phyloP scores from a whole-genome alignment of 2,888 invertebrate species.

The Tachystola acroxantha region DNA sequence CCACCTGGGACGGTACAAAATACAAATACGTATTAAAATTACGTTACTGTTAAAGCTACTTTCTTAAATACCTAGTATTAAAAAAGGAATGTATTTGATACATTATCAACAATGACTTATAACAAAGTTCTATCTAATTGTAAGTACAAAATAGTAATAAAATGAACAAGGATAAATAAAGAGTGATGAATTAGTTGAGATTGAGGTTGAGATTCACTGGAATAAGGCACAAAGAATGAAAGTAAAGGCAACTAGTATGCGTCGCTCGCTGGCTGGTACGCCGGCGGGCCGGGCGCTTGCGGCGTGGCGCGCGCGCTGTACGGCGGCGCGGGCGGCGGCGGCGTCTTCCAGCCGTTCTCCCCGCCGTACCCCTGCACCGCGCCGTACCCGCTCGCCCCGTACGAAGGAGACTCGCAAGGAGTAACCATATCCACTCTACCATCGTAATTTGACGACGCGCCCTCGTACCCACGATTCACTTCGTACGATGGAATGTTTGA shows the following conservation, averaged over 20 bases:
- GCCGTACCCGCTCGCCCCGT: conserved; percentile 29
- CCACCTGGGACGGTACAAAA: too few relatives aligned
- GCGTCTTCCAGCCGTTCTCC: conserved; percentile 50
- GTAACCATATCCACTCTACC: conserved; percentile 37
- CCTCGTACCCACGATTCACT: conserved; percentile 38
- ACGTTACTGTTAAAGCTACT: conserved; percentile 8
- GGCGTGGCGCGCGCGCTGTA: conserved; percentile 60
- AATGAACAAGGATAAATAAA: conserved; percentile 1
- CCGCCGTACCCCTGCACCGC: conserved; percentile 24
- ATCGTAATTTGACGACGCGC: conserved; percentile 33
- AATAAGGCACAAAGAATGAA: conserved; percentile 26
- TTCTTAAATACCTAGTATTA: conserved; percentile 4
- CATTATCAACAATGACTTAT: conserved; percentile 32
- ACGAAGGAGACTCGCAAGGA: conserved; percentile 43
- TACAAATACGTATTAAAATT: background rate
- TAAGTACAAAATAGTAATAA: conserved; percentile 3
- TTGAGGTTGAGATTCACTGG: conserved; percentile 30
- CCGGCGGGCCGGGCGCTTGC: conserved; percentile 69
- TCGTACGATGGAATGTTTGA: conserved; percentile 37
- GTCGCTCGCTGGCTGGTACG: conserved; percentile 55
- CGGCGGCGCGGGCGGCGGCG: conserved; percentile 62
- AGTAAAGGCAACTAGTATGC: conserved; percentile 33
- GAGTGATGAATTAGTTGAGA: conserved; percentile 4
- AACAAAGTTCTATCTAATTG: conserved; percentile 4
- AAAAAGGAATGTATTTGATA: conserved; percentile 43